These are phyloP conservation scores for Trachelus iudaicus DNA, from an alignment of 2,888 invertebrate genomes.

Conservation along the genomic window DNA sequence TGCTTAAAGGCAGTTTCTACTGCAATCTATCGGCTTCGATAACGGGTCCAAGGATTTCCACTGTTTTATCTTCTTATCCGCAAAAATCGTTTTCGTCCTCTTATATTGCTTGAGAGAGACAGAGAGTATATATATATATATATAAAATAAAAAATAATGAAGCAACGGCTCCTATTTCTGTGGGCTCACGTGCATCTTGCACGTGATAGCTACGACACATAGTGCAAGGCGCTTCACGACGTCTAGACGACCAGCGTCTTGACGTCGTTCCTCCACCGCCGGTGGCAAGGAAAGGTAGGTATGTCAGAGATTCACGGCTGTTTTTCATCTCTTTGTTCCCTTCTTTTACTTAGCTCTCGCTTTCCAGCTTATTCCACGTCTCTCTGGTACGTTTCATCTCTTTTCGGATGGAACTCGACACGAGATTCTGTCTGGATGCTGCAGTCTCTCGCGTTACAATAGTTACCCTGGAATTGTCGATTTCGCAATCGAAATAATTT, in stretches of 20 bases:
- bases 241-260: not conserved
- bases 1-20: not conserved
- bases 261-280: not conserved
- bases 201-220: not conserved
- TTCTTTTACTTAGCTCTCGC: not conserved
- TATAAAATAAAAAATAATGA: not conserved
- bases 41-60: not conserved
- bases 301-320: not conserved
- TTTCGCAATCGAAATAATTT: too few relatives aligned
- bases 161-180: not conserved
- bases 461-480: not conserved
- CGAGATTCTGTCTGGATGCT: not conserved
- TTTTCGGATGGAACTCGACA: not conserved
- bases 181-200: not conserved
- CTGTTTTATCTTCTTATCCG: not conserved
- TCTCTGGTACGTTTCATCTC: not conserved
- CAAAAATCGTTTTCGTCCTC: not conserved
- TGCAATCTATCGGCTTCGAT: not conserved
- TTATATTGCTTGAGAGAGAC: not conserved
- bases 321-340: not conserved
- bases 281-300: not conserved
- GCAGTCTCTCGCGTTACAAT: not conserved
- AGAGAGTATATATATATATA: not conserved
- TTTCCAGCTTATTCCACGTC: not conserved
- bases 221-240: not conserved